Base-by-base conservation (phyloP, 2,888 invertebrate genomes). In the Sinopyrophorus schimmeli region DNA sequence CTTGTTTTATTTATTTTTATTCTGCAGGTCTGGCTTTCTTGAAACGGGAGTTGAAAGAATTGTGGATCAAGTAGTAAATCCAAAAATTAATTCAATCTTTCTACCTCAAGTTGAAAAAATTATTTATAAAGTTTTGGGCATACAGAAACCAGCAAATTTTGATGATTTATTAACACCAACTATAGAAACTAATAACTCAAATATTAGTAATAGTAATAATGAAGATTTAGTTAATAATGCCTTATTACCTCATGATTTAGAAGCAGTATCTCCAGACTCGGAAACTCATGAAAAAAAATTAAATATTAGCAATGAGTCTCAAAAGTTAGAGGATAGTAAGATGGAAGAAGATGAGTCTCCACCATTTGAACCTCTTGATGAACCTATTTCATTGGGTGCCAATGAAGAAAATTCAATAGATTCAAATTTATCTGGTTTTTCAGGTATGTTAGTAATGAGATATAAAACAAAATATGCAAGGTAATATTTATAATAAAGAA, bases 41-140 rank as follows among this genome's bases (percentile, higher is more conserved):
- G 91, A 92, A 64, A 87, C 86, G 58, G 96, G 96, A 5, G 91
- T 96, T 2, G 93, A 95, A 70, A 82, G 94, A 57, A 93, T 97
- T 54, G 93, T 96, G 0, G 94, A 95, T 69, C 96, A 97, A 78
- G 93, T 95, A 0, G 92, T 96, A 0, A 92, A 93, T 72, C 92
- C 93, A 0, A 95, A 95, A 77, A 89, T 95, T 4, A 83, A 86
- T 54, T 83, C 89, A 2, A 83, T 91, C 6, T 92, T 95, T 69
- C 86, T 90, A 67, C 91, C 94, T 0, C 87, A 90, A 78, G 89
- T 96, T 5, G 92, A 93, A 72, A 90, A 92, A 63, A 84, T 92
- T 9, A 89, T 93, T 0, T 94, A 92, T 67, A 88, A 87, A 69
- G 89, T 85, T 70, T 74, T 95, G 28, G 92, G 92, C 0, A 81